Evolutionary conservation across 2,888 invertebrate species (phyloP).

Genomic region (Caenorhabditis wallacei): DNA sequence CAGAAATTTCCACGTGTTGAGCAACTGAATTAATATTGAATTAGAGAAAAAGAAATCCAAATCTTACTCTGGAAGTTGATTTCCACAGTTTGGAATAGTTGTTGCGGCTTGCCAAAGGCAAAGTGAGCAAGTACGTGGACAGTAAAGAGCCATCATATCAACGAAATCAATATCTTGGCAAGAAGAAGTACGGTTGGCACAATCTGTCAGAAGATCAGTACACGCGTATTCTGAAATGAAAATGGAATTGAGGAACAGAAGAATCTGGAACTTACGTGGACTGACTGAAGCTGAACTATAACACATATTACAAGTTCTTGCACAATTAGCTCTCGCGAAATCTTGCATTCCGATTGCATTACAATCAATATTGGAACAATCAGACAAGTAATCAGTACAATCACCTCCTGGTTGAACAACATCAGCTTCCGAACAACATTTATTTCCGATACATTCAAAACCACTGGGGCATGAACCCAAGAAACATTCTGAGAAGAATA

Average conservation of each 20-base stretch:
- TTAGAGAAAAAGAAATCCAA: not conserved
- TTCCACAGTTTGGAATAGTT: constrained; percentile 60
- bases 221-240: constrained; percentile 67
- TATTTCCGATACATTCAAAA: constrained; percentile 59
- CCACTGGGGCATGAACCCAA: constrained; percentile 65
- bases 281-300: constrained; percentile 58
- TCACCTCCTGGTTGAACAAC: constrained; percentile 62
- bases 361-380: constrained; percentile 60
- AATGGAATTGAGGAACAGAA: too few species aligned
- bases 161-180: constrained; percentile 64
- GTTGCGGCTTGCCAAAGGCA: constrained; percentile 60
- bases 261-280: constrained; percentile 58
- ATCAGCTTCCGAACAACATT: constrained; percentile 61
- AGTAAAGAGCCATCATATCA: constrained; percentile 68
- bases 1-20: constrained; percentile 64
- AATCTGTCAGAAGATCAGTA: constrained; percentile 65
- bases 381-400: constrained; percentile 58
- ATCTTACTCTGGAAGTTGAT: constrained; percentile 60
- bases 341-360: constrained; percentile 60
- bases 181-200: constrained; percentile 57
- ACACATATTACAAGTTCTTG: constrained; percentile 68
- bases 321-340: constrained; percentile 69
- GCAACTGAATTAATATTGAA: constrained; percentile 62
- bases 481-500: constrained; percentile 63
- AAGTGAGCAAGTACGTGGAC: constrained; percentile 66